Evolutionary conservation across 2,888 invertebrate species (phyloP).

Genomic region (Didymodactylos carnosus): DNA sequence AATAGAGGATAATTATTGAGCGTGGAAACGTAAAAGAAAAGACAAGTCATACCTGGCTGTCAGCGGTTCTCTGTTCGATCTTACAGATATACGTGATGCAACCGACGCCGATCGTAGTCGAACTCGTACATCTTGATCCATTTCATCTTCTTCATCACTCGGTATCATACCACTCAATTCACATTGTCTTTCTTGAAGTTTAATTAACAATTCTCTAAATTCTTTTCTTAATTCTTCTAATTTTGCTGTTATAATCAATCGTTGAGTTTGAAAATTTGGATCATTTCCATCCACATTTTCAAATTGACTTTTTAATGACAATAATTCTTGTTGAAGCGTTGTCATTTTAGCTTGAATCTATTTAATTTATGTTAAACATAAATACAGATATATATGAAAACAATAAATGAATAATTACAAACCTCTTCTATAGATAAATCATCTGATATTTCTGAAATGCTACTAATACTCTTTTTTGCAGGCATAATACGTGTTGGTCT

Average conservation of each 20-base stretch:
- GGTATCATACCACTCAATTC: not conserved
- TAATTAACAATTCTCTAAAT: not conserved
- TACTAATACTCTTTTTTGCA: not conserved
- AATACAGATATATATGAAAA: not conserved
- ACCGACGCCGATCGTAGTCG: conserved; percentile 6
- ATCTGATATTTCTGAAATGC: not conserved
- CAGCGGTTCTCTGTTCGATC: not conserved
- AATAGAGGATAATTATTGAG: not conserved
- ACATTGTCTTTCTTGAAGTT: not conserved
- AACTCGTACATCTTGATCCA: conserved; percentile 8
- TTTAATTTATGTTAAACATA: not conserved
- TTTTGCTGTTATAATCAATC: not conserved
- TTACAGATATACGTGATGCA: conserved; percentile 1
- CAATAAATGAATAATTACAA: not conserved
- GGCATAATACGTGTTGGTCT: not conserved
- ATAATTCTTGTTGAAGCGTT: not conserved
- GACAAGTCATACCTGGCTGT: not conserved
- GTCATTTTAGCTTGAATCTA: not conserved
- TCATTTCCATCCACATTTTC: not conserved
- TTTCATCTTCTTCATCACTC: conserved; percentile 10
- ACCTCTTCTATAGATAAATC: not conserved
- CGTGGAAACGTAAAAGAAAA: too few species aligned
- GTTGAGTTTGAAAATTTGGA: not conserved
- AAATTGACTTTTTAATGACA: not conserved
- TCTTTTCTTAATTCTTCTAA: not conserved